A percentile compares a stretch with the other conserved stretches of the same genome.
Evolutionary conservation across 2,797 vertebrate genomes (phyloP).

Genomic region (Manis crassicaudata): DNA sequence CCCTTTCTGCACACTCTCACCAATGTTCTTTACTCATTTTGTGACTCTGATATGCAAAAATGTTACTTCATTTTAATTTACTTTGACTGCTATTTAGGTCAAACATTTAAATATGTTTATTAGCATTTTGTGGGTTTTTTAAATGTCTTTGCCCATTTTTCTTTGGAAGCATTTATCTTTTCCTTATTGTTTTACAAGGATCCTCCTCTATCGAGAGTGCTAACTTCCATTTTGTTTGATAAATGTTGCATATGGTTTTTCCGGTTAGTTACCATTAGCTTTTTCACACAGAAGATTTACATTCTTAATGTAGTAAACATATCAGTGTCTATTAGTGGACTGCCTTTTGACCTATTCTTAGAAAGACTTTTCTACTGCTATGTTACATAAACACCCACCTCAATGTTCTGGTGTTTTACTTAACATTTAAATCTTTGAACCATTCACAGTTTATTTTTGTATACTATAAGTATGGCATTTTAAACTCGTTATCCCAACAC

Average conservation of each 20-base stretch:
- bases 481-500: conserved; percentile 8
- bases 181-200: conserved; percentile 3
- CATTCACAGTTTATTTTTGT: not conserved
- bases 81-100: not conserved
- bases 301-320: conserved; percentile 31
- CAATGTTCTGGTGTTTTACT: conserved; percentile 42
- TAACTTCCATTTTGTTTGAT: conserved; percentile 50
- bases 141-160: conserved; percentile 43
- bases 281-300: conserved; percentile 14
- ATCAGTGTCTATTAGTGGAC: conserved; percentile 37
- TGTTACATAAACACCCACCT: conserved; percentile 33
- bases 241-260: not conserved
- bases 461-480: conserved; percentile 29
- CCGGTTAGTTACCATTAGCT: not conserved
- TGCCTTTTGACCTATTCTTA: conserved; percentile 47
- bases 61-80: conserved; percentile 34
- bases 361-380: conserved; percentile 22
- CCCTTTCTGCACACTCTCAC: not conserved
- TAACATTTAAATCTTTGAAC: conserved; percentile 42
- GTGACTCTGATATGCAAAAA: not conserved
- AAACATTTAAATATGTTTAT: not conserved
- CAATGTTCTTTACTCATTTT: not conserved
- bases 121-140: conserved; percentile 43
- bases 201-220: conserved; percentile 20
- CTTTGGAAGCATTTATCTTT: conserved; percentile 45